Evolutionary conservation across 2,113 vertebrate species (phyloP), one percentile per base, ranked within the genome.

Genomic region (Pimephales promelas): DNA sequence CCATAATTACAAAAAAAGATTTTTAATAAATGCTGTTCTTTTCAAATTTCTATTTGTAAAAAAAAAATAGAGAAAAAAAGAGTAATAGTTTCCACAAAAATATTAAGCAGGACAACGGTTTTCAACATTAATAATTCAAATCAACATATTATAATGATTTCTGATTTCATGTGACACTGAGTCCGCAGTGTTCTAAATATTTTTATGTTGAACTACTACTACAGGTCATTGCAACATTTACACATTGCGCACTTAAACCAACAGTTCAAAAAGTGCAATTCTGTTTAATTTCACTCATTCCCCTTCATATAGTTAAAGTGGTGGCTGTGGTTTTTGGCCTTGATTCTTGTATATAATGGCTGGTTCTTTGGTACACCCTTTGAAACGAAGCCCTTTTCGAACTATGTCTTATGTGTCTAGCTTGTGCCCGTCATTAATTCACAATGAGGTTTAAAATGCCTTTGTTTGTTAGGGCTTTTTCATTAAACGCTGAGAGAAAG

Each of bases 391-490:
- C 45, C 74, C 82, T 43, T 78, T 78, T 28, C n/a, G 10, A 26
- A 40, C 61, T 28, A 45, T 31, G 45, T 36, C 24, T 78, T 52
- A 34, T 18, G 43, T 40, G 68, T 72, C 22, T 83, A 24, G 57
- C 56, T 71, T 82, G 79, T 43, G n/a, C 36, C 77, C 54, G 40
- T 85, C 82, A 82, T 90, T 88, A 89, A 90, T 88, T 88, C 47
- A 87, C 88, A 90, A 91, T 86, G 86, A 90, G 88, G 74, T 89
- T 81, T 90, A 86, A 90, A 92, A 91, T 85, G 85, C 45, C 81
- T 61, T 87, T 90, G 85, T 85, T 88, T 87, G 87, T 87, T 85
- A 5, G 26, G 74, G 62, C 86, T 85, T 90, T 79, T 88, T 88
- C n/a, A 88, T 82, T 85, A 85, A 90, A 89, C 34, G 36, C 49